Conservation (phyloP, 2,113 vertebrate genomes). For the Proteles cristata region DNA sequence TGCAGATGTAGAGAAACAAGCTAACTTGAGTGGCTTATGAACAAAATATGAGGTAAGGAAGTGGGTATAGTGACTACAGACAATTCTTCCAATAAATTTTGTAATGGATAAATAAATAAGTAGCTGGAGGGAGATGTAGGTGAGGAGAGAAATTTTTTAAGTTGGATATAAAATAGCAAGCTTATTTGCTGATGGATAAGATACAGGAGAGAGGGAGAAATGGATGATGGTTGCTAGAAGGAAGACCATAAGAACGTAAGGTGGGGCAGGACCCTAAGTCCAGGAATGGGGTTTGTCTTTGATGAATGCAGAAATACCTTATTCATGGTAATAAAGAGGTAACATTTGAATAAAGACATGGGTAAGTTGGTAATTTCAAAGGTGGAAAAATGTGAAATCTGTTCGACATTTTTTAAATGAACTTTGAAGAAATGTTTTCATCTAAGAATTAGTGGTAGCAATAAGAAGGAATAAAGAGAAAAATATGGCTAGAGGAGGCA, state of each 20-base stretch:
- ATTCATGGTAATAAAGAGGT: background rate
- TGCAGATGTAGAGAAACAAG: background rate
- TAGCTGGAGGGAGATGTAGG: background rate
- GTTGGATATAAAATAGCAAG: background rate
- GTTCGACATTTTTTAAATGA: background rate
- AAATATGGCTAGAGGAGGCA: too few relatives aligned
- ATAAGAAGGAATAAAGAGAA: background rate
- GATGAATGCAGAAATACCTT: background rate
- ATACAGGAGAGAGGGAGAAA: background rate
- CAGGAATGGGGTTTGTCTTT: background rate
- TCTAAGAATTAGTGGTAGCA: background rate
- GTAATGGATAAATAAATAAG: background rate
- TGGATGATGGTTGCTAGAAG: background rate
- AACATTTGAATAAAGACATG: background rate
- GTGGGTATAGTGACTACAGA: background rate
- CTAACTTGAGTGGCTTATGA: background rate
- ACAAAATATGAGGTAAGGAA: background rate
- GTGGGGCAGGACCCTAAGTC: background rate
- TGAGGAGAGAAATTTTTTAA: background rate
- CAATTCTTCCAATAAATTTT: background rate
- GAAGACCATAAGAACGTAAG: background rate
- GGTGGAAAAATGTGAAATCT: background rate
- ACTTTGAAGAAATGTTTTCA: background rate
- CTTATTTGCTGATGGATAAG: background rate
- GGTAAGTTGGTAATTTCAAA: background rate